Evolutionary conservation across 2,113 vertebrate species (phyloP), one percentile per base, ranked within the genome.

Genomic region (Asarcornis scutulata): DNA sequence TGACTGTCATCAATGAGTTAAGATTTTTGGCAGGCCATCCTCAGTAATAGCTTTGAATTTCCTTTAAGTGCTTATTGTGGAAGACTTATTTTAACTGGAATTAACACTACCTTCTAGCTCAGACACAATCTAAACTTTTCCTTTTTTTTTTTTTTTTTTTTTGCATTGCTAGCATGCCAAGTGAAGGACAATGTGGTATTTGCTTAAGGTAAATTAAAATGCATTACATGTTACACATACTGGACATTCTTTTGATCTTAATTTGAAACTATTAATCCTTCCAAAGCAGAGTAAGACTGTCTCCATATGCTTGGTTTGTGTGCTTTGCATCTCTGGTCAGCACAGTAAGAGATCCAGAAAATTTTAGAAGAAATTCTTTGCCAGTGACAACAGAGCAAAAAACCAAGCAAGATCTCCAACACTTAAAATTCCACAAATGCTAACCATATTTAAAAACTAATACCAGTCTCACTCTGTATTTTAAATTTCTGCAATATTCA

Each of bases 1-100:
- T 94, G 93, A 96, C 85, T 97, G 94, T 97, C 94, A 93, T 59
- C 96, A 96, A 83, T 93, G 68, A 95, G 86, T 94, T 92, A 93
- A 94, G 77, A 92, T 86, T 96, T 96, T 89, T 95, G 96, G 96
- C 95, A 97, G 77, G 91, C 58, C 66, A 55, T 95, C 48, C 88
- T 34, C 59, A 58, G 52, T 96, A 97, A 96, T 95, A 96, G 95
- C 86, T 97, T 91, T 95, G 85, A 96, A 88, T 83, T 97, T 95
- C 89, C 93, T 92, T 86, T 67, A 94, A 95, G 93, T 92, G 94
- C 95, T 86, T 91, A 83, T 7, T 88, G 77, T 59, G 50, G 93
- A 91, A 89, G 66, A 95, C 88, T 96, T 96, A 94, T 71, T 96
- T 91, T 84, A 96, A 91, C 59, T 83, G 68, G 84, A 95, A 92